These are phyloP conservation scores for Patagioenas fasciata DNA, from an alignment of 2,113 vertebrate species.

Conservation along the genomic window DNA sequence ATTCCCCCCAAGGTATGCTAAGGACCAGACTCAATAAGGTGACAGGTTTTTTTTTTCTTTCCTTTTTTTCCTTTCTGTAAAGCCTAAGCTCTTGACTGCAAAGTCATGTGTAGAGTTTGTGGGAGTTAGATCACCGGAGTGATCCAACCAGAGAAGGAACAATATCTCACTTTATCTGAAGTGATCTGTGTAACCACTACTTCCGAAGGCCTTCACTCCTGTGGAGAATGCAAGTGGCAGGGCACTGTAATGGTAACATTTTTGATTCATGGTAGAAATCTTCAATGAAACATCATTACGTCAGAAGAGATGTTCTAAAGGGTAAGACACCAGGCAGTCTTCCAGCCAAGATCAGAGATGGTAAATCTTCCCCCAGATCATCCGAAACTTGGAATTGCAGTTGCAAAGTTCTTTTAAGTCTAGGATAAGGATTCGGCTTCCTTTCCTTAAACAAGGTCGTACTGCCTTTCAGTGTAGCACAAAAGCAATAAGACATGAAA, in stretches of 20 bases:
- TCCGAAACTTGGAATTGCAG: conserved; percentile 16
- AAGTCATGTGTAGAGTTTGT: background rate
- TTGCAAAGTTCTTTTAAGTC: conserved; percentile 39
- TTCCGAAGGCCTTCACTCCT: background rate
- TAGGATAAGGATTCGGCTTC: conserved; percentile 7
- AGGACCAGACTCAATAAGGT: background rate
- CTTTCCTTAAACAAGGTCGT: conserved; percentile 35
- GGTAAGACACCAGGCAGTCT: conserved; percentile 44
- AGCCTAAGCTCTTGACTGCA: background rate
- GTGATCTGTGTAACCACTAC: background rate
- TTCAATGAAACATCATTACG: background rate
- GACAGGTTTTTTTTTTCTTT: background rate
- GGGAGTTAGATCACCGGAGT: background rate
- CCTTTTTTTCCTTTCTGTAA: background rate
- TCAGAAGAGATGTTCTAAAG: conserved; percentile 37
- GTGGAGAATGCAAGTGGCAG: background rate
- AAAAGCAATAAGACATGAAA: background rate
- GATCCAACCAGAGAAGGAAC: conserved; percentile 3
- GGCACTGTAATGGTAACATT: background rate
- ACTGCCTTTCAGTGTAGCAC: conserved; percentile 32
- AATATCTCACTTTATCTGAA: background rate
- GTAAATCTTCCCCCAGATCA: conserved; percentile 16
- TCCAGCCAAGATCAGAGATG: conserved; percentile 52
- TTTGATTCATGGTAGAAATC: background rate
- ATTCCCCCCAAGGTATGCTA: background rate